phyloP scores from a whole-genome alignment of 2,113 vertebrate species.

The Alectura lathami region DNA sequence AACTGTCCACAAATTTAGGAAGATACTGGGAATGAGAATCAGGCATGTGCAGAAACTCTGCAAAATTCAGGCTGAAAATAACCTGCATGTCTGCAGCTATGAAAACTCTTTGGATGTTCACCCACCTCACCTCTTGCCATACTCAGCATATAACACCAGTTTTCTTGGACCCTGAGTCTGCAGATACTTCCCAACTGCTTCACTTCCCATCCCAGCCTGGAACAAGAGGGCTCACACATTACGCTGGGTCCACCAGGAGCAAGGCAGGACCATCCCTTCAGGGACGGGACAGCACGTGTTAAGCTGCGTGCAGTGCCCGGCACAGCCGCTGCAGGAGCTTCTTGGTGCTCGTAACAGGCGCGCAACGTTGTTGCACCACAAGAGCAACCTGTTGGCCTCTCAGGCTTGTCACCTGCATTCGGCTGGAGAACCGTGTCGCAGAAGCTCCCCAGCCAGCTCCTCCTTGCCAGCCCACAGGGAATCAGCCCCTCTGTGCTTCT shows the following conservation, averaged over 20 bases:
- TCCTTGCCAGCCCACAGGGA: neutral
- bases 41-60: neutral
- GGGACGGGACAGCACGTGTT: neutral
- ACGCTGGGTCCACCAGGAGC: neutral
- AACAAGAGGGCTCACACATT: neutral
- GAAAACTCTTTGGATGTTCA: neutral
- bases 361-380: neutral
- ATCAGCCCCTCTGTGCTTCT: neutral
- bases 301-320: neutral
- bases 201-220: neutral
- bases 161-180: neutral
- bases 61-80: neutral
- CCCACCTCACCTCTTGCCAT: neutral
- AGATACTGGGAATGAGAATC: neutral
- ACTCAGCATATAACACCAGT: accelerated
- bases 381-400: neutral
- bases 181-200: neutral
- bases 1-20: neutral
- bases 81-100: neutral
- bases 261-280: neutral
- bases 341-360: neutral
- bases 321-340: neutral
- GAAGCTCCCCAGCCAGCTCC: neutral
- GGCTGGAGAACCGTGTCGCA: neutral
- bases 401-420: conserved; percentile 7